Base-by-base conservation (phyloP, 1,140 invertebrate genomes). In the Drosophila navojoa region DNA sequence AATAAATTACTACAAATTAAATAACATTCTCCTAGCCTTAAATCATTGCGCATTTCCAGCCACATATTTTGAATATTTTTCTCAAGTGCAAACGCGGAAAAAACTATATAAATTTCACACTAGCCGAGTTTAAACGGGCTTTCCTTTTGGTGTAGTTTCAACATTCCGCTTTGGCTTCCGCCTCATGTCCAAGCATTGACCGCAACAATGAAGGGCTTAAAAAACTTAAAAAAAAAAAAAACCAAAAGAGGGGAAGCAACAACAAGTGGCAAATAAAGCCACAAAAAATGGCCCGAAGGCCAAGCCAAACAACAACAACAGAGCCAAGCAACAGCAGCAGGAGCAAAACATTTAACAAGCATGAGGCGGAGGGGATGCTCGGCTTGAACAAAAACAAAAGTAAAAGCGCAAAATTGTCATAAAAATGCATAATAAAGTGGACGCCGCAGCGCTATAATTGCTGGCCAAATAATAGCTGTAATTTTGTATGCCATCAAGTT, bases 401-500 rank as follows among this genome's bases (percentile, higher is more conserved):
- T 59, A 62, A 69, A 61, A 55, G 64, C 71, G 42, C 50, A 70
- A 59, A 70, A 74, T 62, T 86, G 81, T 87, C 81, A 69, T 86
- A 82, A 86, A 86, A 86, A 79, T 63, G 78, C 61, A 71, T 76
- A 76, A 87, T 87, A 86, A 81, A 87, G 63, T 67, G 82, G 35
- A 62, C 52, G 52, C 45, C 44, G 7, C 19, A 5, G 13, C 10
- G 52, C 29, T 55, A 87, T 86, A 86, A 86, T 86, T 86, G 81
- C 68, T 76, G 72, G 71, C 76, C 84, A 73, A 82, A 87, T 87
- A 84, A 87, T 89, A 77, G 82, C 84, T 74, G 70, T 79, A 89
- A 87, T 87, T 87, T 89, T 82, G 79, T 79, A 73, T 74, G 84
- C 76, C 72, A 87, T 87, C 76, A 87, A 87, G 68, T 89, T 87